Conservation (phyloP, 2,797 vertebrate species). For the Crocidura indochinensis region DNA sequence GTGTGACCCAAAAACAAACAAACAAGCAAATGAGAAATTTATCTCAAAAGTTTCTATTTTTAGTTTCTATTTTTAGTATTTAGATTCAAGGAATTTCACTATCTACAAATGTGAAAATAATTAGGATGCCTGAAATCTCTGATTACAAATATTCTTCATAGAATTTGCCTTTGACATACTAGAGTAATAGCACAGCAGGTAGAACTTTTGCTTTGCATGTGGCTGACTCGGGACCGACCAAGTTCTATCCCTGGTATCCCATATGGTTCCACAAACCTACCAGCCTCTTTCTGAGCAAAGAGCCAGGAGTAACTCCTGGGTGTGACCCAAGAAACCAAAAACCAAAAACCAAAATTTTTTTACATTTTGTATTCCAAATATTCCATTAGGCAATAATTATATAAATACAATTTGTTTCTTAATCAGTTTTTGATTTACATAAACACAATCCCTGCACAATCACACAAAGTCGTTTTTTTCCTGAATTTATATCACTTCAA, state of each 20-base stretch:
- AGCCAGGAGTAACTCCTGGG: too few species aligned
- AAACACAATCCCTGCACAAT: slow-evolving; percentile 33
- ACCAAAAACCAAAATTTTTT: too few species aligned
- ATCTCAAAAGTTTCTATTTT: slow-evolving; percentile 32
- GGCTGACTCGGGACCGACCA: too few species aligned
- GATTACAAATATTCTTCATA: slow-evolving; percentile 15
- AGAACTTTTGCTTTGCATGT: too few species aligned
- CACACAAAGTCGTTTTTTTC: slow-evolving; percentile 25
- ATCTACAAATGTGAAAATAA: slow-evolving; percentile 40
- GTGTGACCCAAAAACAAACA: too few species aligned
- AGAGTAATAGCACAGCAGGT: too few species aligned
- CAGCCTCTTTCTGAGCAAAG: too few species aligned
- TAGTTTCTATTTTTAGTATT: neutral
- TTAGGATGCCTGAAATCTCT: slow-evolving; percentile 55
- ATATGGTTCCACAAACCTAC: too few species aligned
- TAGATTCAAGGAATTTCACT: slow-evolving; percentile 48
- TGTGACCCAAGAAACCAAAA: too few species aligned
- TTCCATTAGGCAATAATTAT: slow-evolving; percentile 60
- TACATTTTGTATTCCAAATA: slow-evolving; percentile 55
- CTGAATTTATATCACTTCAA: slow-evolving; percentile 2
- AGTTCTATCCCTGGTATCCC: too few species aligned
- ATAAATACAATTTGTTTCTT: slow-evolving; percentile 62
- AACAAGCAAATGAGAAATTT: neutral
- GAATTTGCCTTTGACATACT: neutral
- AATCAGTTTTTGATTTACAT: slow-evolving; percentile 58